Evolutionary conservation across 2,113 vertebrate genomes (phyloP), one percentile per base, ranked within the genome.

Genomic region (Burhinus bistriatus): DNA sequence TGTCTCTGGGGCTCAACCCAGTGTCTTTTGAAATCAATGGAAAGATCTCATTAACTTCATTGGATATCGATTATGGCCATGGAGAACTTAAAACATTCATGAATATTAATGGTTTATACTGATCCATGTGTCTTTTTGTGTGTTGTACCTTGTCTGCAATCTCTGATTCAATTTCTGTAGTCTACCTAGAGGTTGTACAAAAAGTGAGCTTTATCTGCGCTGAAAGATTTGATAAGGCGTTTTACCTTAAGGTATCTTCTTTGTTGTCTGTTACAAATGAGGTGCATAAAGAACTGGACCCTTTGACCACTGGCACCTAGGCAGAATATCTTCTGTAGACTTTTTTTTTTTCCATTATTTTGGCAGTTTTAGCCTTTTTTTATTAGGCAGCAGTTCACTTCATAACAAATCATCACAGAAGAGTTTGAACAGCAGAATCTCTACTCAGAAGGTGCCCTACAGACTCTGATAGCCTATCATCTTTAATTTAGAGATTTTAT

Each of bases 11-110:
- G 52, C 68, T 89, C 64, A 70, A 45, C 44, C 42, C 54, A 21
- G 23, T 34, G 47, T 87, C 89, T 89, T 90, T 45, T 58, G 49
- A 91, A 95, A 95, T 96, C 75, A 86, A 70, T 95, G 58, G 64
- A 92, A 95, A 93, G 79, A 93, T 95, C 95, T 94, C 91, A 91
- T 97, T 97, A 97, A 89, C 83, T 89, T 96, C 96, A 97, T 91
- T 96, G 96, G 78, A 16, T 80, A 92, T 97, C 12, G 77, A 93
- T 96, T 96, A 91, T 96, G 86, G 73, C 73, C 76, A 69, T 83
- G 69, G 78, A 95, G 71, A 88, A 89, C 79, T 52, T 89, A 61
- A 79, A 90, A 76, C 44, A 40, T 66, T 81, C 65, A 88, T 96
- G 68, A 95, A 95, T 97, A 77, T 95, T 94, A 94, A 97, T 95